These are phyloP conservation scores for Andrena bucephala DNA, from an alignment of 2,888 invertebrate species.

Conservation along the genomic window DNA sequence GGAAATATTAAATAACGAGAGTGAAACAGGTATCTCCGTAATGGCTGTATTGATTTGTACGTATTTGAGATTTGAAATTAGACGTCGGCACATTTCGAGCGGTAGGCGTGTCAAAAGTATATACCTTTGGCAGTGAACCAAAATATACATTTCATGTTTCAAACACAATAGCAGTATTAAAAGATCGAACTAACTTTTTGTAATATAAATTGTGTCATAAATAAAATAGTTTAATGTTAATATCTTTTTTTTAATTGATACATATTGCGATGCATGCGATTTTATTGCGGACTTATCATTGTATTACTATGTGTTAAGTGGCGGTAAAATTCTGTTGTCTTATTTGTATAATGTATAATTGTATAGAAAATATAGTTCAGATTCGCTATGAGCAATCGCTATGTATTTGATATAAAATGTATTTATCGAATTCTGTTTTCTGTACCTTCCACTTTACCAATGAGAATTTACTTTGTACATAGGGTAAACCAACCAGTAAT, in stretches of 20 bases:
- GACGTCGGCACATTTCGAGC: slow-evolving; percentile 17
- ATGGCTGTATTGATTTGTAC: slow-evolving; percentile 20
- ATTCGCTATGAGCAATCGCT: slow-evolving; percentile 16
- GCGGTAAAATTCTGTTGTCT: slow-evolving; percentile 35
- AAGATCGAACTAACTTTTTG: slow-evolving; percentile 40
- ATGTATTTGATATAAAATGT: slow-evolving; percentile 38
- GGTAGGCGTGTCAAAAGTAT: slow-evolving; percentile 12
- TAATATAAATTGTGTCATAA: slow-evolving; percentile 50
- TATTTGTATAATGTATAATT: slow-evolving; percentile 44
- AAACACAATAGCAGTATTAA: slow-evolving; percentile 48
- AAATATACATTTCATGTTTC: slow-evolving; percentile 34
- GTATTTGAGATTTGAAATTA: slow-evolving; percentile 18
- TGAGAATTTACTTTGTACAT: slow-evolving; percentile 35
- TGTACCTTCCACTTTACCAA: slow-evolving; percentile 16
- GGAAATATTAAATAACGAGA: slow-evolving; percentile 44
- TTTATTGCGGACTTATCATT: slow-evolving; percentile 25
- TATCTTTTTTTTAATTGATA: slow-evolving; percentile 16
- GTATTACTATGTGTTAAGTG: slow-evolving; percentile 29
- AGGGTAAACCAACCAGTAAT: no score
- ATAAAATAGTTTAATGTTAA: slow-evolving; percentile 36
- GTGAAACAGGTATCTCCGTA: slow-evolving; percentile 28
- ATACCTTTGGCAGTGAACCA: not conserved
- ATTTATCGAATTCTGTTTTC: slow-evolving; percentile 22
- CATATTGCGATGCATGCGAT: slow-evolving; percentile 24
- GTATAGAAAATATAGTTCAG: slow-evolving; percentile 34